Evolutionary conservation across 2,113 vertebrate species (phyloP).

Genomic region (Vulpes vulpes): DNA sequence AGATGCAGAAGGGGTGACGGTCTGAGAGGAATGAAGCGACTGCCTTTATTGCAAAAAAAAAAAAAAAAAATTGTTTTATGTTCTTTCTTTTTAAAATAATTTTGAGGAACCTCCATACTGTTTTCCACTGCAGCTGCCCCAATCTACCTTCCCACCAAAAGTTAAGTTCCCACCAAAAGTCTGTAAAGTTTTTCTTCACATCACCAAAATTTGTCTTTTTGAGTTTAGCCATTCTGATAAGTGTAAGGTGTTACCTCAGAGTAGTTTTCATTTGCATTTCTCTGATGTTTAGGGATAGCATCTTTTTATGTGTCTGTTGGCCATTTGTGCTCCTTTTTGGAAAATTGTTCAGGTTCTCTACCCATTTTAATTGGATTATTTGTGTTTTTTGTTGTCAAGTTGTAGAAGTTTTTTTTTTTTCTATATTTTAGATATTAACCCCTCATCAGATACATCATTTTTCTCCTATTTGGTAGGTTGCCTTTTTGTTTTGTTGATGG

Average conservation of each 20-base stretch:
- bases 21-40: too few species aligned
- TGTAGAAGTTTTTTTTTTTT: neutral
- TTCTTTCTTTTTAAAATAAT: neutral
- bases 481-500: neutral
- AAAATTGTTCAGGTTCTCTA: neutral
- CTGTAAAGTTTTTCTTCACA: neutral
- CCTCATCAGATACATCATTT: neutral
- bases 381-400: neutral
- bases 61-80: neutral
- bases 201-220: neutral
- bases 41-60: too few species aligned
- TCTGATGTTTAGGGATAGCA: neutral
- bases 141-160: neutral
- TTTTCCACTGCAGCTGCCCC: neutral
- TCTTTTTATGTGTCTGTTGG: too few species aligned
- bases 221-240: neutral
- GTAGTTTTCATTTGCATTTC: neutral
- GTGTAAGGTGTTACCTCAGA: neutral
- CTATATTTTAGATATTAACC: neutral
- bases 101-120: neutral
- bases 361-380: neutral
- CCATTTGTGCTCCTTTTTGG: neutral
- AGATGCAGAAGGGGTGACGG: too few species aligned
- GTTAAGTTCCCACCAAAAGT: neutral
- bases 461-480: neutral